phyloP scores from a whole-genome alignment of 2,797 vertebrate genomes.

The Otolemur crassicaudatus region DNA sequence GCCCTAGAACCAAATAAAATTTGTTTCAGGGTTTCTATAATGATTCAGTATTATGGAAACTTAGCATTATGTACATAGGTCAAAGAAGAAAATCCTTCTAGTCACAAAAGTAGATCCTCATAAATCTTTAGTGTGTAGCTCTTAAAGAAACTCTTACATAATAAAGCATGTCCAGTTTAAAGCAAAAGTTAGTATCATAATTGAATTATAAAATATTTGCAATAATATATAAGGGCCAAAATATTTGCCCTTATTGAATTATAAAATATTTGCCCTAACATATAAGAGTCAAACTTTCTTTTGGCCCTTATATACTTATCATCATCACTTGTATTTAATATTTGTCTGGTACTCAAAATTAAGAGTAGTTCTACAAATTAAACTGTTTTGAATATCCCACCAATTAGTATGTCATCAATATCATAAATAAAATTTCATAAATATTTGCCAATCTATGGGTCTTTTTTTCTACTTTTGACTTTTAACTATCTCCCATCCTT shows the following conservation, averaged over 20 bases:
- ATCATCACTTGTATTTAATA: not conserved
- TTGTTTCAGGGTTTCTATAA: not conserved
- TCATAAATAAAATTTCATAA: not conserved
- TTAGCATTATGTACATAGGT: not conserved
- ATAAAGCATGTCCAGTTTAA: not conserved
- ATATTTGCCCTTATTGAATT: not conserved
- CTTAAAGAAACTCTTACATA: not conserved
- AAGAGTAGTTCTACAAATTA: not conserved
- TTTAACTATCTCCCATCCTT: not conserved
- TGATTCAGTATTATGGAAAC: not conserved
- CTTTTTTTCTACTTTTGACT: not conserved
- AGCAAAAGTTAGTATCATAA: not conserved
- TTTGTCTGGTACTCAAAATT: not conserved
- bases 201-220: not conserved
- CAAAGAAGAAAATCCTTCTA: conserved; percentile 18
- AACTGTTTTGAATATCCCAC: not conserved
- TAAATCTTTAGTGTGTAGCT: not conserved
- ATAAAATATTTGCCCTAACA: too few relatives aligned
- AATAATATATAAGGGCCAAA: not conserved
- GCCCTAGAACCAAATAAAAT: not conserved
- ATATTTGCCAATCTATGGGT: not conserved
- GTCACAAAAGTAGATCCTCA: not conserved
- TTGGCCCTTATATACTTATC: not conserved
- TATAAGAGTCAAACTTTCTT: too few relatives aligned
- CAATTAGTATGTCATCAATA: not conserved